Base-by-base conservation (phyloP, 2,113 vertebrate genomes). In the Marcusenius ussheri region DNA sequence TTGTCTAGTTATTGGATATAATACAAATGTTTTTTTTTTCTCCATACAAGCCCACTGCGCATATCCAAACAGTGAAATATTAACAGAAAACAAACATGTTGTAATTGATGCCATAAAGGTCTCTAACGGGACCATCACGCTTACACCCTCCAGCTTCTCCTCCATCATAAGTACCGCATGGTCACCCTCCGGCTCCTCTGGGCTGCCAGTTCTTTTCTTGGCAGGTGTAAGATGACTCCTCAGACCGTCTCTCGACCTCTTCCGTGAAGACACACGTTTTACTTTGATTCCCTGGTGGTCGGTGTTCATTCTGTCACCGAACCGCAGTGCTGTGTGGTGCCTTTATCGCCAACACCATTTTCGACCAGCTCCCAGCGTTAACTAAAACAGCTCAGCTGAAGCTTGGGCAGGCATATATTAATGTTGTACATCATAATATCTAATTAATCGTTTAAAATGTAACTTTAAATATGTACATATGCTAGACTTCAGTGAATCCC, bases 211-310 rank as follows among this genome's bases (percentile, higher is more conserved):
- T 88, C 42, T 90, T 90, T 92, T 95, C 74, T 80, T 89, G 5
- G 15, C 93, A 88, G 95, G 94, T 49, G 92, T 92, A 39, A 93
- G 91, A 19, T 90, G 89, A 77, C 86, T 92, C 92, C 58, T 93
- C 86, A 90, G 35, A 2, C 19, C 27, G 3, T 94, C 93, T 39
- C 94, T 92, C 0, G 92, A 90, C 58, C 96, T 94, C 90, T 96
- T 96, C 51, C 92, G 94, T 1, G 91, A 91, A 3, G 92, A 92
- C 7, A 93, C 94, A 45, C 96, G 91, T 86, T 93, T 95, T 1
- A 95, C 90, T 88, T 91, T 91, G 35, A 96, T 87, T 2, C 92
- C 91, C 2, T 49, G 87, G 11, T 31, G 85, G 11, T 74, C 91
- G 0, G 86, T 62, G 77, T 88, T 92, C 94, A 95, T 95, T 83